These are phyloP conservation scores for Erannis defoliaria DNA, from an alignment of 2,888 invertebrate species.

Conservation along the genomic window DNA sequence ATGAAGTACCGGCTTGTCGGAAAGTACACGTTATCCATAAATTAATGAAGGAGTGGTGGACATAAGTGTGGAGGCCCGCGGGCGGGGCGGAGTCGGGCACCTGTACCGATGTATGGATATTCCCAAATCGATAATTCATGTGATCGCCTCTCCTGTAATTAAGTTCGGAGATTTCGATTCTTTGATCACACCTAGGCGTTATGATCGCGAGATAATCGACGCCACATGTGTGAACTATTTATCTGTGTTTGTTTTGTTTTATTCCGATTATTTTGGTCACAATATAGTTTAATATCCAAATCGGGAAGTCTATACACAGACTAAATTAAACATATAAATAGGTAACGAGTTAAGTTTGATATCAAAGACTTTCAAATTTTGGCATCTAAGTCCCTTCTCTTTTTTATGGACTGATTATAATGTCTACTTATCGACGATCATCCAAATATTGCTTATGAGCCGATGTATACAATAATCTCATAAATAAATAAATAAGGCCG, in stretches of 20 bases:
- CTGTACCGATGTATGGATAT: slow-evolving; percentile 70
- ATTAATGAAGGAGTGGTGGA: slow-evolving; percentile 61
- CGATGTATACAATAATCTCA: slow-evolving; percentile 64
- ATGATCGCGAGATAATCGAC: slow-evolving; percentile 64
- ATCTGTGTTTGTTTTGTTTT: slow-evolving; percentile 44
- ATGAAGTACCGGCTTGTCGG: slow-evolving; percentile 41
- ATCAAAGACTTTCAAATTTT: neutral
- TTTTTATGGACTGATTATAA: slow-evolving; percentile 9
- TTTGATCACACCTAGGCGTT: slow-evolving; percentile 76
- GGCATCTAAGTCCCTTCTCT: neutral
- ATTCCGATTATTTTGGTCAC: neutral
- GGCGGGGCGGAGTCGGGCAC: slow-evolving; percentile 76
- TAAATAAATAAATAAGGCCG: slow-evolving; percentile 85
- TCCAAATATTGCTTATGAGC: slow-evolving; percentile 25
- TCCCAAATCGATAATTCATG: slow-evolving; percentile 83
- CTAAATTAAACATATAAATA: neutral
- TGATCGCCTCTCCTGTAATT: slow-evolving; percentile 79
- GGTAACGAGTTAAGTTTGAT: neutral
- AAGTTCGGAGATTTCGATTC: slow-evolving; percentile 69
- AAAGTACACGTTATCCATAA: slow-evolving; percentile 61
- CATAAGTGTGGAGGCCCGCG: slow-evolving; percentile 71
- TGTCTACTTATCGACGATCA: slow-evolving; percentile 31
- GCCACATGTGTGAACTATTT: slow-evolving; percentile 56
- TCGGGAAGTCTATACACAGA: neutral
- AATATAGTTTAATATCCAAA: neutral